These are phyloP conservation scores for Diogma glabrata DNA, from an alignment of 2,888 invertebrate species.

Conservation along the genomic window DNA sequence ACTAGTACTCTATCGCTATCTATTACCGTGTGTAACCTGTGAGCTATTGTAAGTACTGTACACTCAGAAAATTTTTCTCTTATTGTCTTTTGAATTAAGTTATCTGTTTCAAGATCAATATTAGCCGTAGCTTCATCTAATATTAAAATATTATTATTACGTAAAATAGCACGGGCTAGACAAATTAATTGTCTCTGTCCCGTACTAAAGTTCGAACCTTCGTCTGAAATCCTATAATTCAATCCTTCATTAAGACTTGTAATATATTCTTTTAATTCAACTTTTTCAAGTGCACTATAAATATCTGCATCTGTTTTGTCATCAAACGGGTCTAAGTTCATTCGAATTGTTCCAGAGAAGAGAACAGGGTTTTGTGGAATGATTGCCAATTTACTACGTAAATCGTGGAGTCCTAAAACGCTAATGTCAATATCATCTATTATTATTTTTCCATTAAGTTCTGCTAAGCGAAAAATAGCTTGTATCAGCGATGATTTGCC, in stretches of 20 bases:
- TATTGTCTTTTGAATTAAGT: constrained; percentile 72
- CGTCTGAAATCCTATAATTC: constrained; percentile 57
- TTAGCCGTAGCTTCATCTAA: constrained; percentile 73
- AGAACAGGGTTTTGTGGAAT: constrained; percentile 78
- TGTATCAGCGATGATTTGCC: constrained; percentile 62
- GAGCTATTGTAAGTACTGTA: constrained; percentile 87
- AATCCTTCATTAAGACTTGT: constrained; percentile 43
- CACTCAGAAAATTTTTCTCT: constrained; percentile 66
- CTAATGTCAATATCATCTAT: constrained; percentile 58
- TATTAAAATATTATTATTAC: constrained; percentile 42
- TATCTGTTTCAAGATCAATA: constrained; percentile 74
- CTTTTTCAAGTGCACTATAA: constrained; percentile 59
- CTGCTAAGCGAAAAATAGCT: constrained; percentile 64
- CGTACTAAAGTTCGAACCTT: constrained; percentile 64
- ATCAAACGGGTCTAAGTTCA: constrained; percentile 67
- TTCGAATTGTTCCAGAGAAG: constrained; percentile 60
- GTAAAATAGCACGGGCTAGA: constrained; percentile 63
- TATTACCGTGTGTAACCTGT: constrained; percentile 82
- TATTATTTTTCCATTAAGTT: constrained; percentile 53
- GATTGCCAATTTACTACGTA: constrained; percentile 65
- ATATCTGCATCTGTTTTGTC: constrained; percentile 52
- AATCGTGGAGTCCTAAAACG: constrained; percentile 53
- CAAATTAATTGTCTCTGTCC: constrained; percentile 74
- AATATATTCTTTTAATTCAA: constrained; percentile 59
- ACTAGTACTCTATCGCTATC: constrained; percentile 79